A percentile compares a stretch with the other conserved stretches of the same genome.
phyloP scores from a whole-genome alignment of 2,113 vertebrate genomes.

The Cacatua alba region DNA sequence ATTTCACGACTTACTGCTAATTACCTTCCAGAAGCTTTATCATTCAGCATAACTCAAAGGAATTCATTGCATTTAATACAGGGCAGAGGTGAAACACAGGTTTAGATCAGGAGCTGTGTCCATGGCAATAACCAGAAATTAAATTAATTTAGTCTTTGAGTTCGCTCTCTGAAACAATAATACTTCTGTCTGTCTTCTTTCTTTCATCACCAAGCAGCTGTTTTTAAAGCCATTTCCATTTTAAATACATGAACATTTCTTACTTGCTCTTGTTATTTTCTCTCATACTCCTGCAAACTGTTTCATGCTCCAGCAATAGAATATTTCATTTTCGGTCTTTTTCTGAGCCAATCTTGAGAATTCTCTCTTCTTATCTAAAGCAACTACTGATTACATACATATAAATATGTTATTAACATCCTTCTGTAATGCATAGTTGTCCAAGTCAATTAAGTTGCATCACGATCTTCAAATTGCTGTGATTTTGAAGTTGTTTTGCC shows the following conservation, averaged over 20 bases:
- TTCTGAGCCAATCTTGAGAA: not conserved
- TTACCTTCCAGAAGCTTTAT: not conserved
- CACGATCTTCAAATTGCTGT: not conserved
- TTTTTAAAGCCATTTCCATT: not conserved
- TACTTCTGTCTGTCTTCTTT: not conserved
- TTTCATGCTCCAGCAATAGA: not conserved
- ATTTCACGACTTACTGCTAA: constrained; percentile 23
- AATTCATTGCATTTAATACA: not conserved
- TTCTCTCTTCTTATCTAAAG: not conserved
- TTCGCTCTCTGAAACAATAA: not conserved
- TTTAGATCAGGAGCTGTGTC: not conserved
- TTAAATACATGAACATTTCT: not conserved
- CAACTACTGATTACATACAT: not conserved
- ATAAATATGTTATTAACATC: not conserved
- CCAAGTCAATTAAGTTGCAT: not conserved
- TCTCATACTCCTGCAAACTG: not conserved
- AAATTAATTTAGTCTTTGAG: not conserved
- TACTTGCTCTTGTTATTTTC: not conserved
- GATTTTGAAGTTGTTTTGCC: not conserved
- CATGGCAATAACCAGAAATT: not conserved
- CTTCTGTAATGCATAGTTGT: not conserved
- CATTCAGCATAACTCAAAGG: not conserved
- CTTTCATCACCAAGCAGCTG: not conserved
- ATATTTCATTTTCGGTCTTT: not conserved
- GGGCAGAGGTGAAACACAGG: not conserved